Evolutionary conservation across 2,113 vertebrate species (phyloP).

Genomic region (Thermophis baileyi): DNA sequence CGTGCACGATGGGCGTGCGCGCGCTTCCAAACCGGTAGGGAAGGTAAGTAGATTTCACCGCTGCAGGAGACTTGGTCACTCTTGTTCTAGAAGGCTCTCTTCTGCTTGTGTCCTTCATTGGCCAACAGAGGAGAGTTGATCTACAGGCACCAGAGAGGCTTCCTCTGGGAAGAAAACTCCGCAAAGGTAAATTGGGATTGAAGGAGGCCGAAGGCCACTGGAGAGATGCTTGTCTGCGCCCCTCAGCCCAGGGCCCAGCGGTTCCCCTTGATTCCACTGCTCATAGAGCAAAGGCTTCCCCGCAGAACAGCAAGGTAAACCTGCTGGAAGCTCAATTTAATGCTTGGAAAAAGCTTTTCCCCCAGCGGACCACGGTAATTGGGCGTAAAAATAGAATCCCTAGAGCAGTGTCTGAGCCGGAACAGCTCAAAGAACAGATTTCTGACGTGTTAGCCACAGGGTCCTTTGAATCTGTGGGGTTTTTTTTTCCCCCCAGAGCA

Average conservation of each 20-base stretch:
- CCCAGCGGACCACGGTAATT: neutral
- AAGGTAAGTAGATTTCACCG: too few species aligned
- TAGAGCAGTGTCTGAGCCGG: neutral
- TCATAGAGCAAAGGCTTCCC: neutral
- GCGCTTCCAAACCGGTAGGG: too few species aligned
- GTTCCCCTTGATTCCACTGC: neutral
- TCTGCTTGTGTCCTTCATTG: neutral
- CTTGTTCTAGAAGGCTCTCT: neutral
- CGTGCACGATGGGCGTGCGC: too few species aligned
- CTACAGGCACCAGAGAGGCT: neutral
- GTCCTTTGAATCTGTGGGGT: neutral
- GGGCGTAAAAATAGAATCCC: neutral
- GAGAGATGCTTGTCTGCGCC: neutral
- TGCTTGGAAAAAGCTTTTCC: neutral
- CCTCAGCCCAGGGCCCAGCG: neutral
- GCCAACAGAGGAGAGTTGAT: neutral
- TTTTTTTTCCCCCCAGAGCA: conserved; percentile 74
- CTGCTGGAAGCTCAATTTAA: neutral
- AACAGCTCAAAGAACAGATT: fast-evolving
- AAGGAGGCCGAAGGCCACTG: neutral
- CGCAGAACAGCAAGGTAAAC: neutral
- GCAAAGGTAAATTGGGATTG: neutral
- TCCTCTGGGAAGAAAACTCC: neutral
- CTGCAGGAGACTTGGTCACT: neutral
- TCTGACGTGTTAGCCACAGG: neutral